A percentile compares a stretch with the other conserved stretches of the same genome.
These are phyloP conservation scores for Shargacucullia verbasci DNA, from an alignment of 2,888 invertebrate genomes.

Conservation along the genomic window DNA sequence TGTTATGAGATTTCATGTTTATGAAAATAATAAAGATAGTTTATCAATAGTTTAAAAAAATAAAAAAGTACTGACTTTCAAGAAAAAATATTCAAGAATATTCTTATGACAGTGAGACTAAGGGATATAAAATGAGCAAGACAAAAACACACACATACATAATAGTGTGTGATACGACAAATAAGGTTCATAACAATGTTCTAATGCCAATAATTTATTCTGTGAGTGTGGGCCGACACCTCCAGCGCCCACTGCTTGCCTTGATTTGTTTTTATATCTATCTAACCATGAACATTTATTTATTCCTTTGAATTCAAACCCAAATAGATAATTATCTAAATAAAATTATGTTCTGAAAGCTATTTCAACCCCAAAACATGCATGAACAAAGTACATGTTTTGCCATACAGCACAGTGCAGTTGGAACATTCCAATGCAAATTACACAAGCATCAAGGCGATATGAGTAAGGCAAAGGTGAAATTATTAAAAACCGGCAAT, in stretches of 20 bases:
- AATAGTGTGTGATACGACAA: constrained; percentile 74
- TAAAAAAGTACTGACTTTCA: neutral
- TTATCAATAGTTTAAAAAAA: too few relatives aligned
- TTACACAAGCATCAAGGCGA: constrained; percentile 63
- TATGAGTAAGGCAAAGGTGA: constrained; percentile 68
- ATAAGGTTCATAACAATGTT: constrained; percentile 83
- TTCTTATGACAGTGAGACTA: constrained; percentile 34
- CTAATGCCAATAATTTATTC: constrained; percentile 86
- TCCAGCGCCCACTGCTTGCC: constrained; percentile 83
- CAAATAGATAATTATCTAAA: constrained; percentile 4
- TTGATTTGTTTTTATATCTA: constrained; percentile 71
- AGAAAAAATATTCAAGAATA: constrained; percentile 38
- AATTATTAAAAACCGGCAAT: constrained; percentile 83
- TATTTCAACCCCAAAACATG: constrained; percentile 40
- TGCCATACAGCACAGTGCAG: constrained; percentile 27
- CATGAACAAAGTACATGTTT: constrained; percentile 33
- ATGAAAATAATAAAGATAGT: constrained; percentile 12
- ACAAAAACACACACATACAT: constrained; percentile 68
- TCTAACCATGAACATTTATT: constrained; percentile 29
- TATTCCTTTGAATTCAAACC: constrained; percentile 9
- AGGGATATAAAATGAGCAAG: constrained; percentile 52
- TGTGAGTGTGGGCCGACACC: constrained; percentile 81
- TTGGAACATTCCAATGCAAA: constrained; percentile 59
- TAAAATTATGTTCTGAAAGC: constrained; percentile 12
- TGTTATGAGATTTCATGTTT: neutral